Conservation (phyloP, 1,140 invertebrate species). For the Achatina immaculata region DNA sequence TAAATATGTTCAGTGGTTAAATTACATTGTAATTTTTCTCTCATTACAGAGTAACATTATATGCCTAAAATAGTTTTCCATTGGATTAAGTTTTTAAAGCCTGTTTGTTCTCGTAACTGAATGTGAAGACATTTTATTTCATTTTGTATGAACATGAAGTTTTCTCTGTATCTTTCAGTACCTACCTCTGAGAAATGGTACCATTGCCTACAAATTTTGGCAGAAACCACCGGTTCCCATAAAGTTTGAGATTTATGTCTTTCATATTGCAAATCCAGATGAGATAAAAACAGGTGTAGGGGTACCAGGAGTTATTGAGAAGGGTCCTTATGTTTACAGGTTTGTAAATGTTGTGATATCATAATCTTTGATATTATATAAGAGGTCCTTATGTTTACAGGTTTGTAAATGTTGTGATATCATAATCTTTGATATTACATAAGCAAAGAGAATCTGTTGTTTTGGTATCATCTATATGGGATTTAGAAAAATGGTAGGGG, state of each 20-base stretch:
- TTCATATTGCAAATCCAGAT: slow-evolving; percentile 92
- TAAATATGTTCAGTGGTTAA: too few relatives aligned
- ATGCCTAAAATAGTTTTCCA: too few relatives aligned
- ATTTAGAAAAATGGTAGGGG: too few relatives aligned
- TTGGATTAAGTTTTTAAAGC: neutral
- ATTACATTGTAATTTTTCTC: too few relatives aligned
- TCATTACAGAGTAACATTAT: too few relatives aligned
- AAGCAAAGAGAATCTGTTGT: too few relatives aligned
- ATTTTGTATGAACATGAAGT: neutral
- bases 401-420: neutral
- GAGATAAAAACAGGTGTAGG: slow-evolving; percentile 84
- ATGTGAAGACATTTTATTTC: neutral
- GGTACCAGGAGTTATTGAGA: slow-evolving; percentile 84
- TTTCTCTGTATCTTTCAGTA: slow-evolving; percentile 45
- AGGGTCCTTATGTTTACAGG: slow-evolving; percentile 81
- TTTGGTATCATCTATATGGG: too few relatives aligned
- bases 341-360: slow-evolving; percentile 35
- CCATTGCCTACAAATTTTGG: slow-evolving; percentile 68
- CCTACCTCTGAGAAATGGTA: slow-evolving; percentile 58
- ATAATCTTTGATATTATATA: neutral
- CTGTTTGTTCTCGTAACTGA: too few relatives aligned
- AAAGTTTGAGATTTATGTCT: slow-evolving; percentile 76
- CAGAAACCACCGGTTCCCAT: slow-evolving; percentile 70
- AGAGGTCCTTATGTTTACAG: neutral
- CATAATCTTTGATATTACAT: too few relatives aligned